Evolutionary conservation across 2,113 vertebrate genomes (phyloP).

Genomic region (Bubo blakistoni): DNA sequence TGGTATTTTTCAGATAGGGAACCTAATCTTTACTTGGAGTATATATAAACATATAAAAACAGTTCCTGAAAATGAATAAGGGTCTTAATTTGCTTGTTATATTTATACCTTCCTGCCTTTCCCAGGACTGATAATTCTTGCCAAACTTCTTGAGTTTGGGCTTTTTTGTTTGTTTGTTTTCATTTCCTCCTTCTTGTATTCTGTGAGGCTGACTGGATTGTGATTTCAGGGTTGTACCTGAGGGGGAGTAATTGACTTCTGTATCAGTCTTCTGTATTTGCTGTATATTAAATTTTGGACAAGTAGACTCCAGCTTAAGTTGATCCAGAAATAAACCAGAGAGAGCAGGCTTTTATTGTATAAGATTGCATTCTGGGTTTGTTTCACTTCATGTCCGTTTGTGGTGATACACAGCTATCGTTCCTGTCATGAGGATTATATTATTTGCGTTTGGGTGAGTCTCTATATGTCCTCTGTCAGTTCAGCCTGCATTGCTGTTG

Average conservation of each 20-base stretch:
- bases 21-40: neutral
- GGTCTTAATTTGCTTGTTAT: neutral
- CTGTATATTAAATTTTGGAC: neutral
- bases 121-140: neutral
- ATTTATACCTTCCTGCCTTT: neutral
- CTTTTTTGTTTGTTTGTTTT: neutral
- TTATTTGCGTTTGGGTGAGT: neutral
- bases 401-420: fast-evolving
- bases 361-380: neutral
- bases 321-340: neutral
- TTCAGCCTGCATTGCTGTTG: neutral
- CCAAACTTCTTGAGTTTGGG: neutral
- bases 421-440: neutral
- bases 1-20: neutral
- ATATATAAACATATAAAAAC: neutral
- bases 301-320: neutral
- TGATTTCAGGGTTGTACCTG: neutral
- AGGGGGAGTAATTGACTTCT: neutral
- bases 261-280: neutral
- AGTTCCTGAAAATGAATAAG: neutral
- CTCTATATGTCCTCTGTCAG: neutral
- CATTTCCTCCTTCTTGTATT: neutral
- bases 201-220: neutral
- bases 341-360: neutral
- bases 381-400: neutral